phyloP scores from a whole-genome alignment of 2,113 vertebrate species.

The Falco punctatus region DNA sequence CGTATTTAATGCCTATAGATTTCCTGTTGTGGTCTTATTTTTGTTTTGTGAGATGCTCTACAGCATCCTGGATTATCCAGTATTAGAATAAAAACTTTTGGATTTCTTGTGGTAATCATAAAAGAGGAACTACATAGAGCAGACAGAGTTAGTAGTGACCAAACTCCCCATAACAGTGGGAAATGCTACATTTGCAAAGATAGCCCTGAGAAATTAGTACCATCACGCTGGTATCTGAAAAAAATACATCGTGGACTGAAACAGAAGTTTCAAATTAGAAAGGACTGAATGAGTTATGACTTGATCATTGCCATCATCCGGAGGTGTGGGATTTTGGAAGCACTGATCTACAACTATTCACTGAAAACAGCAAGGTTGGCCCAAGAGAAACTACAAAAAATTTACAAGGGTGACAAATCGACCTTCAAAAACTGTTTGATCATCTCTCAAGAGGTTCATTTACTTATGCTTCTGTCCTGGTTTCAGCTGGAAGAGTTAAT shows the following conservation, averaged over 20 bases:
- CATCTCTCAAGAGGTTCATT: not conserved
- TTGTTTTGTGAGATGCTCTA: not conserved
- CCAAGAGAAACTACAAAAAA: not conserved
- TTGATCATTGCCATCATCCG: fast-evolving
- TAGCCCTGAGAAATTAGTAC: not conserved
- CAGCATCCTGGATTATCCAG: not conserved
- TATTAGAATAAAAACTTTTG: not conserved
- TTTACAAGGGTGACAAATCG: not conserved
- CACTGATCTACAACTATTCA: not conserved
- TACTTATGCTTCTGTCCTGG: not conserved
- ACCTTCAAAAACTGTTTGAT: not conserved
- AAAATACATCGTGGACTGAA: not conserved
- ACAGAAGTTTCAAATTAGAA: not conserved
- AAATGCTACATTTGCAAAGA: not conserved
- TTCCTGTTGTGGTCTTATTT: not conserved
- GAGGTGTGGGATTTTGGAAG: not conserved
- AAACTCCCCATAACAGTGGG: fast-evolving
- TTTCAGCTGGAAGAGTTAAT: too few relatives aligned
- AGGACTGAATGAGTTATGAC: not conserved
- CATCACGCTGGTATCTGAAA: not conserved
- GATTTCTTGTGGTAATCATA: not conserved
- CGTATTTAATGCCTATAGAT: not conserved
- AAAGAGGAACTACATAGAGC: not conserved
- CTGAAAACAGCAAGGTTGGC: not conserved
- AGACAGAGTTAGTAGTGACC: not conserved